Evolutionary conservation across 2,113 vertebrate species (phyloP).

Genomic region (Agapornis roseicollis): DNA sequence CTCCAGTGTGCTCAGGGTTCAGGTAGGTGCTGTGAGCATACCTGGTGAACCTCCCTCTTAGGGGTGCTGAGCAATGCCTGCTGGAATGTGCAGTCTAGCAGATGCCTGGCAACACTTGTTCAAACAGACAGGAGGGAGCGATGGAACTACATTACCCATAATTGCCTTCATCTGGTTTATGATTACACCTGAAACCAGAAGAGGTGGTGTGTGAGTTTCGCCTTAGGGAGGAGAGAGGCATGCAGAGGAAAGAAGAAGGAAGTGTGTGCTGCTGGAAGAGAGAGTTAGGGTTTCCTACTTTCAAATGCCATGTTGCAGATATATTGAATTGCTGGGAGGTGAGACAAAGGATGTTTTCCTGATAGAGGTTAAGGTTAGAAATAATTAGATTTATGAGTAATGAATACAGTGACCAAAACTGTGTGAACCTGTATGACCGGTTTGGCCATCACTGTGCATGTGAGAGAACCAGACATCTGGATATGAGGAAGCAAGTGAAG

Average conservation of each 20-base stretch:
- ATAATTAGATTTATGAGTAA: not conserved
- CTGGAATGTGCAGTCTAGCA: constrained; percentile 65
- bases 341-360: not conserved
- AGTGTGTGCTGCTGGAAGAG: not conserved
- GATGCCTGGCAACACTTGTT: not conserved
- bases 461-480: not conserved
- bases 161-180: not conserved
- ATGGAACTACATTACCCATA: constrained; percentile 74
- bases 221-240: not conserved
- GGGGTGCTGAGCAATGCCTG: not conserved
- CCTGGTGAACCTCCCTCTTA: not conserved
- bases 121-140: not conserved
- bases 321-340: not conserved
- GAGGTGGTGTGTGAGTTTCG: constrained; percentile 55
- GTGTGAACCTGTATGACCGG: constrained; percentile 26
- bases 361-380: not conserved
- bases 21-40: not conserved
- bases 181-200: constrained; percentile 70
- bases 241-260: not conserved
- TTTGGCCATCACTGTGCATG: constrained; percentile 1
- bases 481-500: constrained; percentile 30
- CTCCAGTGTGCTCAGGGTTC: not conserved
- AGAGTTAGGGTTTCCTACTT: not conserved
- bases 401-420: not conserved
- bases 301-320: not conserved